A percentile compares a stretch with the other conserved stretches of the same genome.
These are phyloP conservation scores for Leptinotarsa juncta DNA, from an alignment of 2,888 invertebrate genomes.

Conservation along the genomic window DNA sequence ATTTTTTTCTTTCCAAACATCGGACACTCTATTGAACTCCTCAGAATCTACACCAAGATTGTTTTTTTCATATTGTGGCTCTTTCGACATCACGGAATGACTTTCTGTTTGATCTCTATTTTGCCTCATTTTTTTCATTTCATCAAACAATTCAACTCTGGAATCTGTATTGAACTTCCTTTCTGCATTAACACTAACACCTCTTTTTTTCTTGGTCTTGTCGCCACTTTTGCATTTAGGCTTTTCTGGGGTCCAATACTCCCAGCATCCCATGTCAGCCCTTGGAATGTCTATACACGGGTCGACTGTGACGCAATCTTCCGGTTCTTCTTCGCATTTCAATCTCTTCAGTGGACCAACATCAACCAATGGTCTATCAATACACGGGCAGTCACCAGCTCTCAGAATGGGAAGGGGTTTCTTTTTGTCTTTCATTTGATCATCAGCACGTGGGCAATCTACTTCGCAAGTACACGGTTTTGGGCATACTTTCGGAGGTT, in stretches of 20 bases:
- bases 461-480: slow-evolving; percentile 28
- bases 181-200: slow-evolving; percentile 17
- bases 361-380: slow-evolving; percentile 48
- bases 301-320: slow-evolving; percentile 34
- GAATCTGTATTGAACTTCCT: slow-evolving; percentile 36
- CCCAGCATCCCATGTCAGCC: slow-evolving; percentile 54
- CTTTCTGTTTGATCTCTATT: neutral
- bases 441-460: slow-evolving; percentile 44
- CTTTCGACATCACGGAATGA: neutral
- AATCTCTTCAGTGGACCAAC: slow-evolving; percentile 43
- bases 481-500: slow-evolving; percentile 42
- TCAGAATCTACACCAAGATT: neutral
- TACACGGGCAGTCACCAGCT: slow-evolving; percentile 51
- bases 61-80: neutral
- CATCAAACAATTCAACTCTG: neutral
- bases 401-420: slow-evolving; percentile 47
- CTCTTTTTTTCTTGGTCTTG: slow-evolving; percentile 19
- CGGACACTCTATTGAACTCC: neutral
- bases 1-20: slow-evolving; percentile 2
- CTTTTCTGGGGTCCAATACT: slow-evolving; percentile 41
- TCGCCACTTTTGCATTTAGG: slow-evolving; percentile 33
- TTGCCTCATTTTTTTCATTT: neutral
- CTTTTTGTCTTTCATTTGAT: slow-evolving; percentile 24
- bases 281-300: slow-evolving; percentile 40
- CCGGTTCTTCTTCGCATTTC: slow-evolving; percentile 43